phyloP scores from a whole-genome alignment of 2,888 invertebrate genomes.

The Spisula solida region DNA sequence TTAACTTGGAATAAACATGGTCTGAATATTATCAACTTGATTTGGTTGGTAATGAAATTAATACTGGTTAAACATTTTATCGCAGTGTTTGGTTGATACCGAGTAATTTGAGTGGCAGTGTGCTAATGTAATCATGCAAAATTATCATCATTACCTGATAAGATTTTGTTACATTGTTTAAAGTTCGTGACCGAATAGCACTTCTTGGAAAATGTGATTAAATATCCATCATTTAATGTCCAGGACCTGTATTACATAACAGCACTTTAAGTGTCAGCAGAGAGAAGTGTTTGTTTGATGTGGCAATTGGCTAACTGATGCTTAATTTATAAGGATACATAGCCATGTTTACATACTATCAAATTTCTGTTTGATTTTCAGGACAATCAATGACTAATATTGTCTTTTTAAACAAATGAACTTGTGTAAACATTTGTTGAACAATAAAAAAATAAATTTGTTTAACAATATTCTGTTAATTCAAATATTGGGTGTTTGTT shows the following conservation, averaged over 20 bases:
- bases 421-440: neutral
- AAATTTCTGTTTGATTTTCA: neutral
- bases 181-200: neutral
- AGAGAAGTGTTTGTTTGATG: neutral
- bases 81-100: too few relatives aligned
- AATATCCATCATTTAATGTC: slow-evolving; percentile 22
- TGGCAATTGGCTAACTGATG: neutral
- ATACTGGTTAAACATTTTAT: too few relatives aligned
- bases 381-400: neutral
- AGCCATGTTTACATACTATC: neutral
- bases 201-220: slow-evolving; percentile 11
- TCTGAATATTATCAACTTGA: too few relatives aligned
- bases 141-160: neutral
- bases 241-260: neutral
- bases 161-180: neutral
- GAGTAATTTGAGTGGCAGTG: too few relatives aligned
- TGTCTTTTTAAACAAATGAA: neutral
- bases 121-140: neutral
- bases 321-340: neutral
- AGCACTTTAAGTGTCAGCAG: neutral
- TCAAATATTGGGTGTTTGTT: neutral
- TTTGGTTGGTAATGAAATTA: too few relatives aligned
- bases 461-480: neutral
- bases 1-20: too few relatives aligned
- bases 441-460: slow-evolving; percentile 16